Evolutionary conservation across 2,888 invertebrate species (phyloP).

Genomic region (Rhimphoctona megacephalus): DNA sequence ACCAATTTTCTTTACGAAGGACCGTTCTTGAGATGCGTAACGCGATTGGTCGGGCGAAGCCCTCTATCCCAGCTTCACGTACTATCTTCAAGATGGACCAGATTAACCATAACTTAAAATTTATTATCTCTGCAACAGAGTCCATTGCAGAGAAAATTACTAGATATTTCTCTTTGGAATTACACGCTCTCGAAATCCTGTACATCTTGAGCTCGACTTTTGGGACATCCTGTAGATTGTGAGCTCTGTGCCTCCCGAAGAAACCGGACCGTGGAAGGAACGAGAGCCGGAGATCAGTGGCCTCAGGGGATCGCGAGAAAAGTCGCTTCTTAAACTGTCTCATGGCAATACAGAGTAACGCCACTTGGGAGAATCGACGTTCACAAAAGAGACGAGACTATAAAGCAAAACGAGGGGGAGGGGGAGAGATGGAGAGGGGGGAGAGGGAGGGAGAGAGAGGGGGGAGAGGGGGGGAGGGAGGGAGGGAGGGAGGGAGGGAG

Average conservation of each 20-base stretch:
- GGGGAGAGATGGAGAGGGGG: too few relatives aligned
- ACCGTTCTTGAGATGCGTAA: too few relatives aligned
- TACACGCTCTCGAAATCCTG: not conserved
- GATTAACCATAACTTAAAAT: not conserved
- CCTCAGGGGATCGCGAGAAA: conserved; percentile 63
- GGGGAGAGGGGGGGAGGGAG: too few relatives aligned
- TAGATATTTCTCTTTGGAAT: not conserved
- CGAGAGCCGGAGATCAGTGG: conserved; percentile 58
- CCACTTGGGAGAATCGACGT: conserved; percentile 35
- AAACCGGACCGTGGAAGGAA: conserved; percentile 71
- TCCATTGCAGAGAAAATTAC: not conserved
- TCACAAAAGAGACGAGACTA: conserved; percentile 43
- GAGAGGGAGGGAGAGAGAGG: not conserved
- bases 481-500: not conserved
- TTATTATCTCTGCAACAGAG: not conserved
- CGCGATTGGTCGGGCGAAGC: too few relatives aligned
- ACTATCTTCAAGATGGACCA: not conserved
- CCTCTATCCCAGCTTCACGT: too few relatives aligned
- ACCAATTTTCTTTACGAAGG: too few relatives aligned
- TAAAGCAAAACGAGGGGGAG: not conserved
- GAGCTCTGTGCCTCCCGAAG: conserved; percentile 50
- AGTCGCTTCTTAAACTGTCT: conserved; percentile 65
- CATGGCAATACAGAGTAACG: conserved; percentile 66
- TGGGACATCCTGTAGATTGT: not conserved
- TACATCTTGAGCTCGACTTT: not conserved